phyloP scores from a whole-genome alignment of 1,140 invertebrate genomes.

The Lerema accius region DNA sequence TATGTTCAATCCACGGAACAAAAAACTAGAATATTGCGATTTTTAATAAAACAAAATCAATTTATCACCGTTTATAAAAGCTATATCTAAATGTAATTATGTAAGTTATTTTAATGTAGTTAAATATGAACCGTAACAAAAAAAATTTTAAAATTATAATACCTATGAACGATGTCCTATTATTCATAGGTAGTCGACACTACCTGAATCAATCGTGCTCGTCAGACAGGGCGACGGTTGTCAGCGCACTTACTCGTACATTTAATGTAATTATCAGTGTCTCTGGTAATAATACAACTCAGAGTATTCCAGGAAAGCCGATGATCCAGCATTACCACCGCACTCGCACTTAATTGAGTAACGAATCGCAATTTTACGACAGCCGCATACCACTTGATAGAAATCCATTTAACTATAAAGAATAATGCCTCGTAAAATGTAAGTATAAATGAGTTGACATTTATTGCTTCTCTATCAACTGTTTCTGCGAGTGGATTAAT shows the following conservation, averaged over 20 bases:
- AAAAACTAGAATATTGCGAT: too few relatives aligned
- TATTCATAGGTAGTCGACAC: neutral
- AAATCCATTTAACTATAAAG: neutral
- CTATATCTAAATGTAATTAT: neutral
- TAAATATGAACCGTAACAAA: neutral
- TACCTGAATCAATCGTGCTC: constrained; percentile 42
- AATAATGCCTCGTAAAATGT: constrained; percentile 15
- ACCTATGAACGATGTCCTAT: too few relatives aligned
- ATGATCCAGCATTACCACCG: constrained; percentile 15
- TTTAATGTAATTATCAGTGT: too few relatives aligned
- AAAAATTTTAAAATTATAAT: neutral
- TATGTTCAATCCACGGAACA: too few relatives aligned
- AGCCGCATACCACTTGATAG: constrained; percentile 19
- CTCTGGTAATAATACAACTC: constrained; percentile 5
- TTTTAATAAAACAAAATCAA: neutral
- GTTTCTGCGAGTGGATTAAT: too few relatives aligned
- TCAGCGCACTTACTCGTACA: constrained; percentile 9
- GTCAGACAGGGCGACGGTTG: constrained; percentile 59
- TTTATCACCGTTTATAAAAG: neutral
- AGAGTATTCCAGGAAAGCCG: constrained; percentile 45
- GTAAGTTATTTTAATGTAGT: neutral
- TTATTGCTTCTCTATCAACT: neutral
- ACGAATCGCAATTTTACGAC: constrained; percentile 29
- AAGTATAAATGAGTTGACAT: neutral
- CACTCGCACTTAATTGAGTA: constrained; percentile 27